These are phyloP conservation scores for Charina bottae DNA, from an alignment of 2,113 vertebrate genomes.

Conservation along the genomic window DNA sequence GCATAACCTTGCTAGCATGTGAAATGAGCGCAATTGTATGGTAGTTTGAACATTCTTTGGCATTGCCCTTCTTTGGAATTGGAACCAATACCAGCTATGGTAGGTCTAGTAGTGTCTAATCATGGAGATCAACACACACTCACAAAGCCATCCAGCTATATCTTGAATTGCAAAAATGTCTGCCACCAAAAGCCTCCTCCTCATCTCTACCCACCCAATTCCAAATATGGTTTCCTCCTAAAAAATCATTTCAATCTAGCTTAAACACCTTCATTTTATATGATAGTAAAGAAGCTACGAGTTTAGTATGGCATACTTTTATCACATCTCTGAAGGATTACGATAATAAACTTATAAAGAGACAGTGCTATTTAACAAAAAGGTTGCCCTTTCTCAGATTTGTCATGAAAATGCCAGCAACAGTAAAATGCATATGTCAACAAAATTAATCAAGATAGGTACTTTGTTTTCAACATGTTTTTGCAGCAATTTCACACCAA, in stretches of 20 bases:
- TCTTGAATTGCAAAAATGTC: neutral
- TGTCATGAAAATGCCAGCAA: neutral
- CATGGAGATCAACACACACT: neutral
- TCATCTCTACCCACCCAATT: neutral
- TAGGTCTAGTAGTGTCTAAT: neutral
- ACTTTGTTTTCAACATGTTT: neutral
- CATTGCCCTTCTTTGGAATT: no score
- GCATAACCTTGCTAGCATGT: no score
- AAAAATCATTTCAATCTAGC: neutral
- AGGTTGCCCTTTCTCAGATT: slow-evolving; percentile 1
- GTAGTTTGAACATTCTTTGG: no score
- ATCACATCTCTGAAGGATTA: neutral
- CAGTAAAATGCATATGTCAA: neutral
- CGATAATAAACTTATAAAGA: neutral
- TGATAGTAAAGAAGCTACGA: neutral
- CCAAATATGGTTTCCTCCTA: neutral
- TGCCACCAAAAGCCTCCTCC: neutral
- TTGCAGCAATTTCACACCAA: neutral
- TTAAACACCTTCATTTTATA: neutral
- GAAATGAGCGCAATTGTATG: no score
- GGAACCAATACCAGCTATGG: no score
- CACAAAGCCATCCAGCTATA: neutral
- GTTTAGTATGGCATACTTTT: neutral
- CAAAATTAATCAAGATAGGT: neutral
- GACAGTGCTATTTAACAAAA: neutral